Conservation (phyloP, 1,140 invertebrate genomes). For the Geopemphigus sp. region DNA sequence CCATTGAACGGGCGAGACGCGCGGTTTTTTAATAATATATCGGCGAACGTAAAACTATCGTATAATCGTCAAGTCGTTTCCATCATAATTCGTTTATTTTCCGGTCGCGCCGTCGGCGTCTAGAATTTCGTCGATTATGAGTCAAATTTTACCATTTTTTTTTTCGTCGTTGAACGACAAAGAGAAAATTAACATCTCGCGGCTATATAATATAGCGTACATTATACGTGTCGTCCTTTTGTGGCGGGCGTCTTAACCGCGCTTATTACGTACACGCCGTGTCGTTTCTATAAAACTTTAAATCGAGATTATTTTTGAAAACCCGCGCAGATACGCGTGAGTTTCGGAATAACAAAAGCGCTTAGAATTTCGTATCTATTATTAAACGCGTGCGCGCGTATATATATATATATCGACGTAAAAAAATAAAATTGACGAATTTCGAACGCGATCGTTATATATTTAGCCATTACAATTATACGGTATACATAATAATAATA, state of each 20-base stretch:
- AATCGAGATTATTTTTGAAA: slow-evolving; percentile 7
- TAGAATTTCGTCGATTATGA: background rate
- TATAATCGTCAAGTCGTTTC: background rate
- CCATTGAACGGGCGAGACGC: background rate
- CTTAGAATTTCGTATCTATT: background rate
- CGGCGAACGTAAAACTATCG: background rate
- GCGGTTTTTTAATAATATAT: background rate
- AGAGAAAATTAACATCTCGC: background rate
- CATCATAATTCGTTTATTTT: background rate
- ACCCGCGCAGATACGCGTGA: background rate
- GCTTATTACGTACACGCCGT: background rate
- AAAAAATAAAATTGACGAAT: background rate
- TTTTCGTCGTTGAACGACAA: background rate
- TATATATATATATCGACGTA: background rate
- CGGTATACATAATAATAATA: background rate
- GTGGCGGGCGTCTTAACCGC: background rate
- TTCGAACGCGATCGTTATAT: background rate
- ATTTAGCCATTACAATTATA: background rate
- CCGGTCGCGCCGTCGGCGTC: background rate
- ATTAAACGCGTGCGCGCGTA: background rate
- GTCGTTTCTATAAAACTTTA: slow-evolving; percentile 3
- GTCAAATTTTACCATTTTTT: slow-evolving; percentile 11
- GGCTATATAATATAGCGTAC: background rate
- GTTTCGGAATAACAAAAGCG: background rate
- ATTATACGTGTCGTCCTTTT: background rate